Base-by-base conservation (phyloP, 2,888 invertebrate species). In the Drosophila putrida region DNA sequence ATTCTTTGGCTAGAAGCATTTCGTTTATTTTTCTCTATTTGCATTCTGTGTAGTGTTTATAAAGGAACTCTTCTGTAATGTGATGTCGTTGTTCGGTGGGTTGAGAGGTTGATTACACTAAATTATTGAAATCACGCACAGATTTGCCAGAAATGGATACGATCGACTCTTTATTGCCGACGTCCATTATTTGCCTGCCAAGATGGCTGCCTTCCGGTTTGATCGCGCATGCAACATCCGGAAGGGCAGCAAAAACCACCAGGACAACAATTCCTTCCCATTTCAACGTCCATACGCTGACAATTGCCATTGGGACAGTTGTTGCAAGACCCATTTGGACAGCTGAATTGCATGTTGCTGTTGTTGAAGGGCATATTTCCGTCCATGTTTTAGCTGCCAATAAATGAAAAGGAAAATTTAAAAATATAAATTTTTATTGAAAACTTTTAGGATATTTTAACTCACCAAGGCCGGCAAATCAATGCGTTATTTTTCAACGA, bases 261-360 rank as follows among this genome's bases (percentile, higher is more conserved):
- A 4, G 67, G 60, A 31, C 82, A 85, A 20, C 47, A 35, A 5
- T 44, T 61, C 13, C 25, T 10, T 8, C 46, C 20, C 10, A 20
- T 50, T 0, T 41, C 41, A 20, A 33, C 4, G n/a, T 49, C 46
- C 50, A 53, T 43, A 6, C 64, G 53, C 5, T 36, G 41, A 39
- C 82, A 85, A 6, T 25, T 66, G 13, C 81, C 86, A 25, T 69
- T 72, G 1, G 78, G 46, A 43, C 86, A 83, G 8, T 44, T 72
- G 11, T 2, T 27, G n/a, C 57, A 44, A 4, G 43, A n/a, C 0
- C 44, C 58, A 20, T 36, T 25, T 8, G 36, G 9, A 13, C n/a
- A 50, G 13, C 10, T n/a, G 13, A 9, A 33, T 4, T 27, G 61
- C 6, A 33, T 8, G 15, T 39, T 60, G 15, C 36, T 60, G 8